Conservation (phyloP, 2,888 invertebrate genomes). For the Creontiades dilutus region DNA sequence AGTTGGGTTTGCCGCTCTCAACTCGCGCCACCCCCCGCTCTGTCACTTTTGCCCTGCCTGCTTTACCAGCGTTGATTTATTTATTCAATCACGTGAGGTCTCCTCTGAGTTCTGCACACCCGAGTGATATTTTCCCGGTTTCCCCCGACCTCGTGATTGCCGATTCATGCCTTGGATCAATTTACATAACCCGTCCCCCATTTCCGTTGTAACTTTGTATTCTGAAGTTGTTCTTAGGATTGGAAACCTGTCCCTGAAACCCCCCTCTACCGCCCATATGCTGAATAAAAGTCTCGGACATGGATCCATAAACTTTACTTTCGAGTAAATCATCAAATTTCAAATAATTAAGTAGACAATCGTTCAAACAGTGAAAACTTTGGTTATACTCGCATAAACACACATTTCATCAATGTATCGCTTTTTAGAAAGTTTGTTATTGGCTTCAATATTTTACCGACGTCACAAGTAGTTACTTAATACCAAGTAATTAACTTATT, state of each 20-base stretch:
- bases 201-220: slow-evolving; percentile 14
- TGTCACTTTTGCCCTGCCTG: background rate
- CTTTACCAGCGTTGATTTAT: slow-evolving; percentile 62
- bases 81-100: slow-evolving; percentile 68
- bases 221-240: background rate
- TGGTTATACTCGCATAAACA: no score
- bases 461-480: no score
- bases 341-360: no score
- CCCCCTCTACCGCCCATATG: no score
- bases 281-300: no score
- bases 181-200: slow-evolving; percentile 52
- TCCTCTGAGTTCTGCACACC: slow-evolving; percentile 38
- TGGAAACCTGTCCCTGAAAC: background rate
- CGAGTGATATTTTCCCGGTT: slow-evolving; percentile 48
- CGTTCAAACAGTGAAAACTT: no score
- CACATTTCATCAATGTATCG: no score
- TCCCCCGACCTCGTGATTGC: slow-evolving; percentile 11
- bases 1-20: slow-evolving; percentile 35
- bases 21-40: background rate
- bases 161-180: slow-evolving; percentile 52
- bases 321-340: no score
- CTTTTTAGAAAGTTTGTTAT: no score
- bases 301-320: no score
- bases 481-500: no score
- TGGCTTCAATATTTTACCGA: no score